Evolutionary conservation across 2,888 invertebrate genomes (phyloP).

Genomic region (Cantharis nigra): DNA sequence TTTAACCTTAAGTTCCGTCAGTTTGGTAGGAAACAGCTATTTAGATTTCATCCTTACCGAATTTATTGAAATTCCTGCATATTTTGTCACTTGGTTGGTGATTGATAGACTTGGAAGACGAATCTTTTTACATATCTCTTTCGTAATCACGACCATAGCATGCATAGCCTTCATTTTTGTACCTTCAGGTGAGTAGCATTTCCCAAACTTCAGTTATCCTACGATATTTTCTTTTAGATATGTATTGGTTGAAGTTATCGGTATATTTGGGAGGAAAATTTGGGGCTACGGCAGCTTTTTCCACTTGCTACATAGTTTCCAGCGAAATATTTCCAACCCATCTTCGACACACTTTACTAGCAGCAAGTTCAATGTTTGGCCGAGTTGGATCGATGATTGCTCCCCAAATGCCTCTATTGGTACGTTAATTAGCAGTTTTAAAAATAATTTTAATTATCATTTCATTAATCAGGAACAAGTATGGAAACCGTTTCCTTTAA

Average conservation of each 20-base stretch:
- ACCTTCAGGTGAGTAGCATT: slow-evolving; percentile 55
- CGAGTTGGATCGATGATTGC: slow-evolving; percentile 68
- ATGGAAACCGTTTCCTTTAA: slow-evolving; percentile 62
- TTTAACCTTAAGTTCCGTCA: slow-evolving; percentile 75
- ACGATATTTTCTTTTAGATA: slow-evolving; percentile 49
- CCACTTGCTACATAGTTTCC: slow-evolving; percentile 68
- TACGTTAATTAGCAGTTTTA: slow-evolving; percentile 46
- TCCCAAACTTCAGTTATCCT: neutral
- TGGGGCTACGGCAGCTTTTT: slow-evolving; percentile 68
- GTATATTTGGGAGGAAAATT: slow-evolving; percentile 68
- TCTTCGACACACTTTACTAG: slow-evolving; percentile 65
- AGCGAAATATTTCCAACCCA: slow-evolving; percentile 72
- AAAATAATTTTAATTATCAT: neutral
- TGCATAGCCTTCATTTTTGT: slow-evolving; percentile 65
- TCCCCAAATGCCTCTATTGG: slow-evolving; percentile 70
- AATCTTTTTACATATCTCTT: slow-evolving; percentile 64
- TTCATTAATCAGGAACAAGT: slow-evolving; percentile 46
- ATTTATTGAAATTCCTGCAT: slow-evolving; percentile 75
- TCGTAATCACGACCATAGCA: slow-evolving; percentile 65
- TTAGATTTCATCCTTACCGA: slow-evolving; percentile 74
- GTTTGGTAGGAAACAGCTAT: slow-evolving; percentile 75
- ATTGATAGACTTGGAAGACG: slow-evolving; percentile 69
- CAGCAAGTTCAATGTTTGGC: slow-evolving; percentile 68
- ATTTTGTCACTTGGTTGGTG: slow-evolving; percentile 65
- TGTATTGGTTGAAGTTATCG: slow-evolving; percentile 58